Base-by-base conservation (phyloP, 2,888 invertebrate species). In the Diplolepis rosae region DNA sequence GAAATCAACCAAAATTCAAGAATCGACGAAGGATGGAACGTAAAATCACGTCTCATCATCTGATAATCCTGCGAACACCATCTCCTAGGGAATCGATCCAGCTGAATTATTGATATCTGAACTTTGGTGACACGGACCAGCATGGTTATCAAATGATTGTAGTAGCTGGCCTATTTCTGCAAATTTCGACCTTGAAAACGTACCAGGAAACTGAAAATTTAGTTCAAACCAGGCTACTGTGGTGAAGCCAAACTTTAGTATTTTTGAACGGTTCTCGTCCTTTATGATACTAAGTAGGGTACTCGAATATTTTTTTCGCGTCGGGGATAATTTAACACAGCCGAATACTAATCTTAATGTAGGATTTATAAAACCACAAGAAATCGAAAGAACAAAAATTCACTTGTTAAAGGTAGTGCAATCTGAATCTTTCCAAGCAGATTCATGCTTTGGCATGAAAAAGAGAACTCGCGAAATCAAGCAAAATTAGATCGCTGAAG, bases 1-100 rank as follows among this genome's bases (percentile, higher is more conserved):
- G 1, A 2, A 30, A 9, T 72, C 76, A 2, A 27, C 71, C 0
- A 35, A 68, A 50, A 79, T 80, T 48, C 75, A 76, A 66, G 28
- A 52, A 13, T 7, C 68, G 4, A 69, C 70, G n/a, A 9, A 30
- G 7, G 45, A 48, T 9, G 13, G 42, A 15, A 35, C 50, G 35
- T 73, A 70, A 70, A 4, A 35, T 32, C 61, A 61, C 11, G 52
- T 52, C 2, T 15, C 45, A 45, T 45, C 45, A 1, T n/a, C n/a
- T n/a, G n/a, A n/a, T n/a, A n/a, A n/a, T n/a, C n/a, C n/a, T n/a
- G n/a, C n/a, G n/a, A n/a, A n/a, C n/a, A n/a, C n/a, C n/a, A n/a
- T n/a, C n/a, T n/a, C n/a, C n/a, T n/a, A n/a, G n/a, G n/a, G n/a
- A n/a, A n/a, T n/a, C n/a, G n/a, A n/a, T n/a, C n/a, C n/a, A n/a